phyloP scores from a whole-genome alignment of 1,140 invertebrate genomes.

The Megalopta genalis region DNA sequence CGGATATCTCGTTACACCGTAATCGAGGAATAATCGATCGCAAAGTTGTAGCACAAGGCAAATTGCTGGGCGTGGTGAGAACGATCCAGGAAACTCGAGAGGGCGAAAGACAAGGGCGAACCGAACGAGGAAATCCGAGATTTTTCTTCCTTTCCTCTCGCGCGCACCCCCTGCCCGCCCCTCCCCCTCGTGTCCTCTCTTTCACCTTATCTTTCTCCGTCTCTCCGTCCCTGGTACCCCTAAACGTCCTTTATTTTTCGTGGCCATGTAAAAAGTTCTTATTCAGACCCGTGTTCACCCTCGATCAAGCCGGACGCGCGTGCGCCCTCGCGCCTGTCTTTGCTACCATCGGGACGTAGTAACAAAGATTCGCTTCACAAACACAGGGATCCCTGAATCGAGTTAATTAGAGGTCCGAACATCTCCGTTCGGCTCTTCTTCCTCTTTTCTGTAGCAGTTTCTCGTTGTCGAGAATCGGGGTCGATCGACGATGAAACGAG shows the following conservation, averaged over 20 bases:
- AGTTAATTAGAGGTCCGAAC: constrained; percentile 29
- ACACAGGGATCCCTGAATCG: constrained; percentile 7
- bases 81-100: constrained; percentile 70
- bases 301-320: neutral
- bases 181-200: neutral
- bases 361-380: constrained; percentile 32
- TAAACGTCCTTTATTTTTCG: constrained; percentile 45
- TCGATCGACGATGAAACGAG: neutral
- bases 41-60: constrained; percentile 65
- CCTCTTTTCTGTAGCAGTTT: neutral
- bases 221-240: no score
- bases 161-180: constrained; percentile 15
- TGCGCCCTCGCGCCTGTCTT: neutral
- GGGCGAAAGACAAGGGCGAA: constrained; percentile 55
- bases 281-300: constrained; percentile 35
- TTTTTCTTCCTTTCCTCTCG: constrained; percentile 65
- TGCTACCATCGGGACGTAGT: neutral
- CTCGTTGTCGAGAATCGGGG: neutral
- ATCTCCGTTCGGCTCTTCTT: neutral
- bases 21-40: constrained; percentile 70
- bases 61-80: constrained; percentile 68
- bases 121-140: constrained; percentile 65
- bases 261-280: constrained; percentile 40
- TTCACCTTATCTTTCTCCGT: no score
- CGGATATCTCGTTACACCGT: constrained; percentile 72